phyloP scores from a whole-genome alignment of 2,797 vertebrate species.

The Mormyrus hasselquistii region DNA sequence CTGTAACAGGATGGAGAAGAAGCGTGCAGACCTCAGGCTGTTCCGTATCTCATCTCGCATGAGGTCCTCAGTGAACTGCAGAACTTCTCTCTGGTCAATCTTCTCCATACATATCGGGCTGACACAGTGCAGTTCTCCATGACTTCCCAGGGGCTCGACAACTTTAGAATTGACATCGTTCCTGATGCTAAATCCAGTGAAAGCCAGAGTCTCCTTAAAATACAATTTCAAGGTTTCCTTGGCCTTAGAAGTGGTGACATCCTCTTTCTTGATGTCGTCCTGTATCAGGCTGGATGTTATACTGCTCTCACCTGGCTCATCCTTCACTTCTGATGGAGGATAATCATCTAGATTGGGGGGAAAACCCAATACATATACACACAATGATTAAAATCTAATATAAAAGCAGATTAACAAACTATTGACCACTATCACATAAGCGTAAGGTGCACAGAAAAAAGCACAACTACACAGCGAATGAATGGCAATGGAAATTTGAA shows the following conservation, averaged over 20 bases:
- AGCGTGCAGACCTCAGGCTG: constrained; percentile 72
- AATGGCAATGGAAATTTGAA: background rate
- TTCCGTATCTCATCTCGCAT: constrained; percentile 83
- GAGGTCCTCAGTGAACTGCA: constrained; percentile 81
- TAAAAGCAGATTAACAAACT: background rate
- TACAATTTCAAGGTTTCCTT: constrained; percentile 67
- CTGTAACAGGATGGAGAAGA: constrained; percentile 88
- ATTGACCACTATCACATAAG: background rate
- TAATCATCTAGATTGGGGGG: constrained; percentile 40
- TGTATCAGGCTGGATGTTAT: constrained; percentile 30
- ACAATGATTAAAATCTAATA: background rate
- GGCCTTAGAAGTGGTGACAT: constrained; percentile 53
- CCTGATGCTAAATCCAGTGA: constrained; percentile 72
- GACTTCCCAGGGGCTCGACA: constrained; percentile 76
- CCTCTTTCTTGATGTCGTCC: constrained; percentile 48
- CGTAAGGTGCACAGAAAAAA: background rate
- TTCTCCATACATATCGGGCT: constrained; percentile 78
- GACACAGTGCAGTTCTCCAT: constrained; percentile 71
- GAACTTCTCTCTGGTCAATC: constrained; percentile 83
- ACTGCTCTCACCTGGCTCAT: constrained; percentile 43
- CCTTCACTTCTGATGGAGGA: constrained; percentile 29
- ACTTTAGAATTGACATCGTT: constrained; percentile 65
- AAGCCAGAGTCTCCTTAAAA: constrained; percentile 77
- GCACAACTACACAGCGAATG: background rate
- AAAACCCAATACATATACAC: background rate